Base-by-base conservation (phyloP, 1,140 invertebrate species). In the Eriocheir sinensis region DNA sequence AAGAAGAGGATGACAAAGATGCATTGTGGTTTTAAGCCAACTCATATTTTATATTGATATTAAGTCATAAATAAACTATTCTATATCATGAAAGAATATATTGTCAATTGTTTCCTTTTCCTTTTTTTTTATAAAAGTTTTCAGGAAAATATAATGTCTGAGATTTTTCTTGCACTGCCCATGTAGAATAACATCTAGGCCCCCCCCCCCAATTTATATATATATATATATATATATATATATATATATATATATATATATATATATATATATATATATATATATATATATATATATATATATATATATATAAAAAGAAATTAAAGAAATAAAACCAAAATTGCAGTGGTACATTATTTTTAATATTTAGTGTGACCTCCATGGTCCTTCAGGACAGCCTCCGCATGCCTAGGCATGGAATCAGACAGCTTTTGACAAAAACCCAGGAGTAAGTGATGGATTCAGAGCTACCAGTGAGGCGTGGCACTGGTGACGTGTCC, bases 1-100 rank as follows among this genome's bases (percentile, higher is more conserved):
- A 91, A 34, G 93, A 94, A 36, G 94, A 95, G 32, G 90, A 95
- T 92, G 94, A 92, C 17, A 79, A 91, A 92, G 90, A 91, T 86
- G 90, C 72, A 3, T 80, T 95, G 27, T 95, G 94, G 94, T 95
- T 95, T 72, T 95, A 90, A 79, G 41, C 36, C 2, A 32, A 12
- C 41, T 92, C 44, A 30, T 27, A 1, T 92, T 92, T 27, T 80
- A 30, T 80, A 72, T 34, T n/a, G n/a, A n/a, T n/a, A n/a, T n/a
- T n/a, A n/a, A n/a, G n/a, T n/a, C n/a, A n/a, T n/a, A n/a, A n/a
- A n/a, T n/a, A n/a, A n/a, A n/a, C n/a, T n/a, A n/a, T n/a, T n/a
- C n/a, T n/a, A n/a, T n/a, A n/a, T n/a, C n/a, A n/a, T n/a, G n/a
- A n/a, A n/a, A n/a, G n/a, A n/a, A 48, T 48, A 48, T 48, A 6